Conservation (phyloP, 2,113 vertebrate species). For the Leiothrix lutea region DNA sequence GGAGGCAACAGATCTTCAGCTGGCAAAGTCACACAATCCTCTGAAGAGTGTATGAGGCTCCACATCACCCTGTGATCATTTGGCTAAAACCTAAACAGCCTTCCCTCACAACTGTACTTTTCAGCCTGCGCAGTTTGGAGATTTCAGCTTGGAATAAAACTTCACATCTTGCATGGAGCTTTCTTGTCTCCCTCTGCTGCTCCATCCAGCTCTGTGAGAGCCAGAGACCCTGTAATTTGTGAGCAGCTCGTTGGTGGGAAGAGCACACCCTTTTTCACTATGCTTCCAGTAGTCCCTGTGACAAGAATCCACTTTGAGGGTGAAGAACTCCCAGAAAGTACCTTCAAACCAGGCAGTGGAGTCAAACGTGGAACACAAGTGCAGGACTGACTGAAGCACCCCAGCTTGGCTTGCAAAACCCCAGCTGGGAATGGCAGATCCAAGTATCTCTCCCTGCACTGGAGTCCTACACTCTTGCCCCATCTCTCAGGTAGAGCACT, state of each 20-base stretch:
- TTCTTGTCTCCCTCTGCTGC: background rate
- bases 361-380: background rate
- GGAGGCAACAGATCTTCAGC: background rate
- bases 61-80: background rate
- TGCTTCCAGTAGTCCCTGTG: background rate
- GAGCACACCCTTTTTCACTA: background rate
- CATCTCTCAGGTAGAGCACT: background rate
- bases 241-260: background rate
- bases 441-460: background rate
- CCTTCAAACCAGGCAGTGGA: background rate
- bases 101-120: background rate
- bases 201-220: background rate
- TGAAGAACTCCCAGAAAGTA: background rate
- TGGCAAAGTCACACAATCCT: background rate
- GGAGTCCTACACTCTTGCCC: background rate
- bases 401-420: background rate
- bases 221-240: background rate
- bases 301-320: background rate
- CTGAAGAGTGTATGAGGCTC: background rate
- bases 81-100: background rate
- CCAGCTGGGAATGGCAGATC: background rate
- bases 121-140: background rate
- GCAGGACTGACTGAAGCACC: background rate
- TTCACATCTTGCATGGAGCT: rapidly evolving
- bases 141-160: background rate